Percentiles rank a stretch among this genome's conserved stretches.
These are phyloP conservation scores for Matsumyia berberina DNA, from an alignment of 2,888 invertebrate genomes.

Conservation along the genomic window DNA sequence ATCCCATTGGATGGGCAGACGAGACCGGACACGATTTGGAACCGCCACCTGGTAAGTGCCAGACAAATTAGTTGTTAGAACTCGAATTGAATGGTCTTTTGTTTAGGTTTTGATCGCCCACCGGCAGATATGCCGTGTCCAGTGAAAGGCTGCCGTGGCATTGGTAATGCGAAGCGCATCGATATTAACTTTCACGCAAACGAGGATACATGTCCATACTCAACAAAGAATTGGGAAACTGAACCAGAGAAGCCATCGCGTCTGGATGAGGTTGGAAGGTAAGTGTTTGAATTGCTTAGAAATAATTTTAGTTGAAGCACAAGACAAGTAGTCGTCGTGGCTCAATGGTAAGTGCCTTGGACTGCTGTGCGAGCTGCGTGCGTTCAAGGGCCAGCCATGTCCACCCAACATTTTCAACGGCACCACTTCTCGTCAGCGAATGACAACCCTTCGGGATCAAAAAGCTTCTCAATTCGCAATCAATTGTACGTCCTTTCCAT, in stretches of 20 bases:
- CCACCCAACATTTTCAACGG: too few species aligned
- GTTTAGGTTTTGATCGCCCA: slow-evolving; percentile 84
- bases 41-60: slow-evolving; percentile 90
- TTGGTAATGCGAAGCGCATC: slow-evolving; percentile 93
- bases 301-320: too few species aligned
- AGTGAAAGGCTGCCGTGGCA: slow-evolving; percentile 93
- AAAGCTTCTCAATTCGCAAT: too few species aligned
- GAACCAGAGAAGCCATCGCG: slow-evolving; percentile 81
- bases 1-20: slow-evolving; percentile 96
- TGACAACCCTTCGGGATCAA: too few species aligned
- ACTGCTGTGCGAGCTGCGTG: too few species aligned
- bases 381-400: too few species aligned
- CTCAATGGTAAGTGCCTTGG: too few species aligned
- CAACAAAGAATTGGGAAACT: slow-evolving; percentile 82
- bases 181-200: slow-evolving; percentile 90
- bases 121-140: slow-evolving; percentile 88
- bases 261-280: slow-evolving; percentile 67
- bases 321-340: too few species aligned
- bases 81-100: slow-evolving; percentile 77
- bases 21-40: slow-evolving; percentile 95
- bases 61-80: not conserved
- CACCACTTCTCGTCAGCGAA: too few species aligned
- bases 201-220: slow-evolving; percentile 91
- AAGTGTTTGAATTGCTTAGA: slow-evolving; percentile 22
- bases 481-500: too few species aligned